A percentile compares a stretch with the other conserved stretches of the same genome.
These are phyloP conservation scores for Anniella stebbinsi DNA, from an alignment of 2,797 vertebrate genomes.

Conservation along the genomic window DNA sequence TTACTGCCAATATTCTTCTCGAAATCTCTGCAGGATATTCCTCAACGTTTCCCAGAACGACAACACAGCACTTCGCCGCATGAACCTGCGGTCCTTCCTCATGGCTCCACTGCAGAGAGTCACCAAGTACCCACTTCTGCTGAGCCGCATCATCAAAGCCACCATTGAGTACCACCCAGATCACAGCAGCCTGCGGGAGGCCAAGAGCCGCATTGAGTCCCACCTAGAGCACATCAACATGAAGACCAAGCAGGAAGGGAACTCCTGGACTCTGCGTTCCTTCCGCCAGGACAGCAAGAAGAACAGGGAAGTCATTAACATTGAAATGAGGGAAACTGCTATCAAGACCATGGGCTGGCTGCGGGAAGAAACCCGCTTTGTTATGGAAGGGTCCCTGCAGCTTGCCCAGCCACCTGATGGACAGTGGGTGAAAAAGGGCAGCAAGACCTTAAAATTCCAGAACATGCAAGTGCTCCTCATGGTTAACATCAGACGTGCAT, in stretches of 20 bases:
- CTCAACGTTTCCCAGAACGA: conserved; percentile 94
- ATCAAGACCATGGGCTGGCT: conserved; percentile 91
- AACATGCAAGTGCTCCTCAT: conserved; percentile 92
- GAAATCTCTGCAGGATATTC: conserved; percentile 86
- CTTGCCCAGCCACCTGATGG: conserved; percentile 90
- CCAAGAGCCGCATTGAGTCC: conserved; percentile 92
- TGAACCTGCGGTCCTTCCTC: conserved; percentile 94
- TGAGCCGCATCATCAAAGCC: conserved; percentile 91
- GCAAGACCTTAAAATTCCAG: conserved; percentile 92
- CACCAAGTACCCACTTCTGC: conserved; percentile 91
- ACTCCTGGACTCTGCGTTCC: conserved; percentile 90
- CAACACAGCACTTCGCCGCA: conserved; percentile 91
- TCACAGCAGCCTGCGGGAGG: conserved; percentile 87
- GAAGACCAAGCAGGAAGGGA: conserved; percentile 92
- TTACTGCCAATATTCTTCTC: conserved; percentile 40
- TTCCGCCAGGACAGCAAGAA: conserved; percentile 93
- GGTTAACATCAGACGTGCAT: conserved; percentile 82
- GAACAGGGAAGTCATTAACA: conserved; percentile 91
- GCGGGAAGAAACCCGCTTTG: conserved; percentile 88
- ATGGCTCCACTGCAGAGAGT: conserved; percentile 93
- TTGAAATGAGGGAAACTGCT: conserved; percentile 91
- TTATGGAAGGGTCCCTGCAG: conserved; percentile 92
- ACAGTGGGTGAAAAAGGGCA: conserved; percentile 93
- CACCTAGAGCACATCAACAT: conserved; percentile 97
- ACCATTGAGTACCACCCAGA: conserved; percentile 90